Percentiles rank a stretch among this genome's conserved stretches.
phyloP scores from a whole-genome alignment of 2,888 invertebrate genomes.

The Rhagonycha lutea region DNA sequence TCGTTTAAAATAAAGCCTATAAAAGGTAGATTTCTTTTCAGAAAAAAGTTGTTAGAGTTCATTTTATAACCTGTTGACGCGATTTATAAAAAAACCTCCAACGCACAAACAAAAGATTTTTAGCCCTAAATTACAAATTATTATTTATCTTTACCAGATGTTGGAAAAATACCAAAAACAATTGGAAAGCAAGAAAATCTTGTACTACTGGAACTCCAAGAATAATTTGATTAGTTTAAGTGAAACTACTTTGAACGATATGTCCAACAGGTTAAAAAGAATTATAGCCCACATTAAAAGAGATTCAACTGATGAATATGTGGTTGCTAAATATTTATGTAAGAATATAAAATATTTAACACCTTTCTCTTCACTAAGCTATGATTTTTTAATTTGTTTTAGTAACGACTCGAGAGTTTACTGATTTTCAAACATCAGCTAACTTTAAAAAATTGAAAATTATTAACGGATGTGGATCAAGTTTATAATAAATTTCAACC shows the following conservation, averaged over 20 bases:
- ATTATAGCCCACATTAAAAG: slow-evolving; percentile 53
- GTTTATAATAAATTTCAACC: no score
- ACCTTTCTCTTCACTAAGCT: not conserved
- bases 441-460: not conserved
- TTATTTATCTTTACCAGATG: slow-evolving; percentile 47
- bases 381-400: not conserved
- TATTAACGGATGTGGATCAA: not conserved
- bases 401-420: not conserved
- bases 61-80: not conserved
- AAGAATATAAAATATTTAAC: not conserved
- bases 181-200: slow-evolving; percentile 39
- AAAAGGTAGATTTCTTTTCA: no score
- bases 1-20: no score
- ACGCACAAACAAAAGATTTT: not conserved
- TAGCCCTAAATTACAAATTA: not conserved
- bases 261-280: slow-evolving; percentile 51
- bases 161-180: slow-evolving; percentile 43
- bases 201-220: slow-evolving; percentile 52
- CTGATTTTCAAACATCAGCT: not conserved
- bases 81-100: no score
- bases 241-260: slow-evolving; percentile 47
- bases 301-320: slow-evolving; percentile 20
- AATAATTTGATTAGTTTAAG: slow-evolving; percentile 50
- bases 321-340: not conserved
- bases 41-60: not conserved